A percentile compares a stretch with the other conserved stretches of the same genome.
phyloP scores from a whole-genome alignment of 2,113 vertebrate species.

The Cyanoramphus novaezelandiae region DNA sequence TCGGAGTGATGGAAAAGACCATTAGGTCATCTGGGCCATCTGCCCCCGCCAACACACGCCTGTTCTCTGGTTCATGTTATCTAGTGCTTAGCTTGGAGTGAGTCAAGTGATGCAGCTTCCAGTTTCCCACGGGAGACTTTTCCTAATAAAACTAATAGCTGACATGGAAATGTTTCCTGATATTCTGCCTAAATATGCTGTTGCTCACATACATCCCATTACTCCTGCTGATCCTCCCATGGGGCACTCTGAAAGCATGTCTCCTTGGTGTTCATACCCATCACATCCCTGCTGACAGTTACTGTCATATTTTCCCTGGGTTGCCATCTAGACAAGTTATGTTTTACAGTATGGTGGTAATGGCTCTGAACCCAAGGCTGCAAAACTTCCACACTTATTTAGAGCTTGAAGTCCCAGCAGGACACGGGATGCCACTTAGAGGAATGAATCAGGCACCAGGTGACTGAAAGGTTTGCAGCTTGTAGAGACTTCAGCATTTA shows the following conservation, averaged over 20 bases:
- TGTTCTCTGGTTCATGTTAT: constrained; percentile 48
- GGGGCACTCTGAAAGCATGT: not conserved
- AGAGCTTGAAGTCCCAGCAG: not conserved
- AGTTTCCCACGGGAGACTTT: constrained; percentile 58
- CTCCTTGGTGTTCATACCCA: not conserved
- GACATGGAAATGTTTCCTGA: constrained; percentile 43
- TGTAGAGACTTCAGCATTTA: not conserved
- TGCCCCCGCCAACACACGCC: not conserved
- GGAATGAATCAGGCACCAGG: not conserved
- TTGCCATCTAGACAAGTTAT: not conserved
- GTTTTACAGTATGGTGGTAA: not conserved
- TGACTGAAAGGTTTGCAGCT: not conserved
- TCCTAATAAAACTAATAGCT: constrained; percentile 55
- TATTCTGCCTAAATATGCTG: constrained; percentile 23
- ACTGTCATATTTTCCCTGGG: constrained; percentile 2
- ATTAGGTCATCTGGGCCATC: constrained; percentile 64
- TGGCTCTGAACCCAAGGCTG: not conserved
- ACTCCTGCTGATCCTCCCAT: not conserved
- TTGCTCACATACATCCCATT: constrained; percentile 29
- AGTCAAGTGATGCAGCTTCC: constrained; percentile 49
- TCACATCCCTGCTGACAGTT: constrained; percentile 20
- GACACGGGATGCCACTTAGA: not conserved
- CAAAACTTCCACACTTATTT: not conserved
- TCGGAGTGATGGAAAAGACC: constrained; percentile 50
- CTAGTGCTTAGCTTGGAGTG: constrained; percentile 26